phyloP scores from a whole-genome alignment of 2,888 invertebrate genomes.

The Thysanoteuthis rhombus region DNA sequence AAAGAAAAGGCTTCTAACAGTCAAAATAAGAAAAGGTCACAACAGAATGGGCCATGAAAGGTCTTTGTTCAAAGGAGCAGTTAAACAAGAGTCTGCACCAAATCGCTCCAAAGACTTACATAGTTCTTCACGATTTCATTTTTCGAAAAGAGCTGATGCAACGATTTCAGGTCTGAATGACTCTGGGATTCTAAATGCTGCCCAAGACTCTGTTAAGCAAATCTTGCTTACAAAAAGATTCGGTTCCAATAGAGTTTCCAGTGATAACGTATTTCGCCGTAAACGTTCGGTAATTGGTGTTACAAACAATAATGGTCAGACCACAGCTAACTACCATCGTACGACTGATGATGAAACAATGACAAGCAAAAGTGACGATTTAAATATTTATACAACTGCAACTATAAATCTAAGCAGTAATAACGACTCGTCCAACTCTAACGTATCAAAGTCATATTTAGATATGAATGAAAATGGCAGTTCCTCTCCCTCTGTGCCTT shows the following conservation, averaged over 20 bases:
- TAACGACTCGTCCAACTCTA: background rate
- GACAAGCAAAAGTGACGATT: background rate
- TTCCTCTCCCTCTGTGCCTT: background rate
- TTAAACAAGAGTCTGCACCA: background rate
- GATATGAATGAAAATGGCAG: background rate
- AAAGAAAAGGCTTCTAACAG: background rate
- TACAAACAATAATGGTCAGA: background rate
- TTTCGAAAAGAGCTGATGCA: background rate
- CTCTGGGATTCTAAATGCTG: background rate
- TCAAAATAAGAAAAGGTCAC: background rate
- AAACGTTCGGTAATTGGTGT: background rate
- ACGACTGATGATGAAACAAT: background rate
- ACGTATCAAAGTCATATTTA: background rate
- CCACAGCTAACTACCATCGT: background rate
- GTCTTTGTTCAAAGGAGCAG: background rate
- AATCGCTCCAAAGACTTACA: background rate
- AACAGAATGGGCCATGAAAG: background rate
- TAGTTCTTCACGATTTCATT: background rate
- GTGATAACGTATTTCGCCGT: background rate
- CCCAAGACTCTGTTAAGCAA: background rate
- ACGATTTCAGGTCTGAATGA: background rate
- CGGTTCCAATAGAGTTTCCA: background rate
- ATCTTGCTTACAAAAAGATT: background rate
- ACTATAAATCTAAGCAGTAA: background rate
- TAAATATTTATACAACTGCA: background rate